Percentiles rank a stretch among this genome's conserved stretches.
These are phyloP conservation scores for Glyphotaelius pellucidus DNA, from an alignment of 2,888 invertebrate species.

Conservation along the genomic window DNA sequence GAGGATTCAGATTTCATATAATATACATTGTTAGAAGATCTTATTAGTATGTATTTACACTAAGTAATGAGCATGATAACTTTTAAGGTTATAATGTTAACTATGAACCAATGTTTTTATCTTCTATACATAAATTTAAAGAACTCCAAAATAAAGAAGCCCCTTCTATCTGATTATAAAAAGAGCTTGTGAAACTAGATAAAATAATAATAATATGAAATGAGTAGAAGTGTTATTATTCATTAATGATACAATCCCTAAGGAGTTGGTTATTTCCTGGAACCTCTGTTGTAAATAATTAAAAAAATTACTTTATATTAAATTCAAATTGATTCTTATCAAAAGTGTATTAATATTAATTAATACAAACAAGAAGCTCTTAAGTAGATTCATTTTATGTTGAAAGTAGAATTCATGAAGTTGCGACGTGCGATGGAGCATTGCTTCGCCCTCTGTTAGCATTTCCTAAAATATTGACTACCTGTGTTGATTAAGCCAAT, in stretches of 20 bases:
- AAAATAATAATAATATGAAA: not conserved
- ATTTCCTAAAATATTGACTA: constrained; percentile 33
- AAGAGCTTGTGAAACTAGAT: not conserved
- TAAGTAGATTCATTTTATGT: constrained; percentile 3
- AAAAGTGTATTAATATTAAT: not conserved
- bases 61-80: not conserved
- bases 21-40: constrained; percentile 3
- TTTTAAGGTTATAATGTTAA: not conserved
- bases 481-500: constrained; percentile 42
- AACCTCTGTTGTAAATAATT: not conserved
- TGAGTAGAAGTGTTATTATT: not conserved
- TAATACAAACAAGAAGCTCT: not conserved
- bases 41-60: not conserved
- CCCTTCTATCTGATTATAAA: constrained; percentile 2
- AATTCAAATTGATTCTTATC: not conserved
- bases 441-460: constrained; percentile 41
- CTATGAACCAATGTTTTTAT: constrained; percentile 2
- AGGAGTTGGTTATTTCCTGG: not conserved
- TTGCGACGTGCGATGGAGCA: constrained; percentile 19
- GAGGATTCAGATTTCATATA: constrained; percentile 1
- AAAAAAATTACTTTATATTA: not conserved
- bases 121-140: not conserved
- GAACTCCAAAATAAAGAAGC: constrained; percentile 2
- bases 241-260: not conserved
- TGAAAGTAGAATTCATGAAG: constrained; percentile 15